Evolutionary conservation across 1,140 invertebrate genomes (phyloP).

Genomic region (Olivierus martensii): DNA sequence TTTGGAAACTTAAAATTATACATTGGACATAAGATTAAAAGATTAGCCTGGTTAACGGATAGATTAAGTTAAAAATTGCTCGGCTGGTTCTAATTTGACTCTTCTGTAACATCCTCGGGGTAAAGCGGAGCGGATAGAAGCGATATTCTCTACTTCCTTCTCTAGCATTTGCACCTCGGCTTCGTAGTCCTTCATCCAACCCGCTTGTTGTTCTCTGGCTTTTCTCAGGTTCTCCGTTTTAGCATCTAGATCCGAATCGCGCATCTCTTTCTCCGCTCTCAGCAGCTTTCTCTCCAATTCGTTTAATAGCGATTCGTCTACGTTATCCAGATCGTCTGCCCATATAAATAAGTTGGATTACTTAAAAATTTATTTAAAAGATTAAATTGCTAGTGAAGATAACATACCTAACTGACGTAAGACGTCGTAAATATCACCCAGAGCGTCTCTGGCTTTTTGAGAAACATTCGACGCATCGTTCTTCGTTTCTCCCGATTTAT

Average conservation of each 20-base stretch:
- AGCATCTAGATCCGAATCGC: slow-evolving; percentile 55
- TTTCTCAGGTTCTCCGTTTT: slow-evolving; percentile 53
- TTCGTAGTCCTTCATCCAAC: slow-evolving; percentile 66
- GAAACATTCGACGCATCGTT: slow-evolving; percentile 58
- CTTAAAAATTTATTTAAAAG: no score
- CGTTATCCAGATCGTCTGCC: slow-evolving; percentile 16
- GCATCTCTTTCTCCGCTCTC: slow-evolving; percentile 55
- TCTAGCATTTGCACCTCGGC: slow-evolving; percentile 56
- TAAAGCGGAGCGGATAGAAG: slow-evolving; percentile 62
- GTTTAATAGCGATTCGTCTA: slow-evolving; percentile 50
- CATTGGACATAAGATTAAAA: no score
- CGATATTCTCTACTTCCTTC: slow-evolving; percentile 71
- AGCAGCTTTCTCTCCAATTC: slow-evolving; percentile 54
- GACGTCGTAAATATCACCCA: slow-evolving; percentile 61
- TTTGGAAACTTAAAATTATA: no score
- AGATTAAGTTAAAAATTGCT: neutral
- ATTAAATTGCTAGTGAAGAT: neutral
- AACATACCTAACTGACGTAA: slow-evolving; percentile 27
- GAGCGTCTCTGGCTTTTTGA: slow-evolving; percentile 60
- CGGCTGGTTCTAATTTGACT: slow-evolving; percentile 34
- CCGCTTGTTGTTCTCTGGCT: slow-evolving; percentile 52
- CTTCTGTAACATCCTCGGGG: slow-evolving; percentile 68
- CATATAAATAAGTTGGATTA: neutral
- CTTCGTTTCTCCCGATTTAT: slow-evolving; percentile 75
- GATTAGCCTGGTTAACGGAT: no score